Base-by-base conservation (phyloP, 2,113 vertebrate genomes). In the Dendrocopos noguchii region DNA sequence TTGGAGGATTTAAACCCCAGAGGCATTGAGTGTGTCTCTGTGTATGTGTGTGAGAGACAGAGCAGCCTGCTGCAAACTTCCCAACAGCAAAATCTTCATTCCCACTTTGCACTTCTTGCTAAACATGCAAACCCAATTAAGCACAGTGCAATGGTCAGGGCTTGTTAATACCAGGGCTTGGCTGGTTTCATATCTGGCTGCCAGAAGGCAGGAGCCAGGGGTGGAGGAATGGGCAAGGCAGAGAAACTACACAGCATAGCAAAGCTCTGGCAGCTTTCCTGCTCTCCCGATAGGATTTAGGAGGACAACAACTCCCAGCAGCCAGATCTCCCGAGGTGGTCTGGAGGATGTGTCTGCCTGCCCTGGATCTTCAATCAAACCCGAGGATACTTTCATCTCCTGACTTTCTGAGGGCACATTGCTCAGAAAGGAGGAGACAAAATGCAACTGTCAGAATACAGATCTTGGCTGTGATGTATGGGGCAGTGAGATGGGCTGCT, bases 381-480 rank as follows among this genome's bases (percentile, higher is more conserved):
- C 91, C 15, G 15, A 90, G 71, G 92, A 95, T 94, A 90, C 94
- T 96, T 94, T 95, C 12, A 36, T 91, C 82, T 95, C 88, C 95
- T 72, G 92, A 87, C 92, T 97, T 96, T 85, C 83, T 91, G 93
- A 95, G 75, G 80, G 81, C 96, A 82, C 89, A 36, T 94, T 87
- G 94, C 93, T 96, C 33, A 14, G 95, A 97, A 98, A 97, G 92
- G 97, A 95, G 78, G 90, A 97, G 94, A 96, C 84, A 95, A 96
- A 97, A 97, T 95, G 82, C 94, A 83, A 94, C 97, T 98, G 98
- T 98, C 98, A 98, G 96, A 97, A 96, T 84, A 96, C 94, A 79
- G 87, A 94, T 84, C 87, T 85, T 4, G n/a, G 91, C 88, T 7
- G 53, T 98, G 98, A 98, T 98, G 79, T 97, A 97, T 97, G 95